Conservation (phyloP, 2,797 vertebrate genomes). For the Cottoperca gobio region DNA sequence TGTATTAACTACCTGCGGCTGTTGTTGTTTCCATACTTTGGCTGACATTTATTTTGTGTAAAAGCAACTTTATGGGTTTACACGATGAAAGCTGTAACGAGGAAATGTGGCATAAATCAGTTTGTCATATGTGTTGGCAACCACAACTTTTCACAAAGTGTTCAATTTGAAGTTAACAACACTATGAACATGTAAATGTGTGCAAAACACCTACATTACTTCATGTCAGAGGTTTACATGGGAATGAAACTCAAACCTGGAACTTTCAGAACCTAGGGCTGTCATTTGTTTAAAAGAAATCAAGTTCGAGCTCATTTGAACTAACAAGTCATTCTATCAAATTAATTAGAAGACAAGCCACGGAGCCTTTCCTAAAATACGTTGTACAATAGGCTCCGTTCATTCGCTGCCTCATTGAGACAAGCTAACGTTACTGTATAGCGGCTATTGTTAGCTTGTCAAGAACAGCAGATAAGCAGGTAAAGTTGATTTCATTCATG, state of each 20-base stretch:
- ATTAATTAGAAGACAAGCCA: neutral
- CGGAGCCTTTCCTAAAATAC: neutral
- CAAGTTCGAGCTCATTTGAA: neutral
- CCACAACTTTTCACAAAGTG: slow-evolving; percentile 47
- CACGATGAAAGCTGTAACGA: slow-evolving; percentile 51
- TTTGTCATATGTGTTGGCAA: slow-evolving; percentile 35
- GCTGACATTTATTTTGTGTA: slow-evolving; percentile 62
- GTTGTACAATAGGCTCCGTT: neutral
- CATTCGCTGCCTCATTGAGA: neutral
- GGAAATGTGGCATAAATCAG: slow-evolving; percentile 56
- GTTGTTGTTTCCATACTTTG: slow-evolving; percentile 70
- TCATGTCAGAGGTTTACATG: neutral
- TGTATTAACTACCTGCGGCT: slow-evolving; percentile 66
- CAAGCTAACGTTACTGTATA: neutral
- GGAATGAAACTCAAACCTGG: neutral
- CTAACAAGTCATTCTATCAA: too few species aligned
- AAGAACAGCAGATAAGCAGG: neutral
- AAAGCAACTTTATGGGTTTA: slow-evolving; percentile 70
- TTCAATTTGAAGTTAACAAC: slow-evolving; percentile 44
- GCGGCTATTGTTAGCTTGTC: neutral
- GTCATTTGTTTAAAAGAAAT: neutral
- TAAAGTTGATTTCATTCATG: neutral
- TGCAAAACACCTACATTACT: slow-evolving; percentile 13
- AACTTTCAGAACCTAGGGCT: neutral
- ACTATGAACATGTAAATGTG: slow-evolving; percentile 46